phyloP scores from a whole-genome alignment of 1,140 invertebrate genomes.

The Ruditapes philippinarum region DNA sequence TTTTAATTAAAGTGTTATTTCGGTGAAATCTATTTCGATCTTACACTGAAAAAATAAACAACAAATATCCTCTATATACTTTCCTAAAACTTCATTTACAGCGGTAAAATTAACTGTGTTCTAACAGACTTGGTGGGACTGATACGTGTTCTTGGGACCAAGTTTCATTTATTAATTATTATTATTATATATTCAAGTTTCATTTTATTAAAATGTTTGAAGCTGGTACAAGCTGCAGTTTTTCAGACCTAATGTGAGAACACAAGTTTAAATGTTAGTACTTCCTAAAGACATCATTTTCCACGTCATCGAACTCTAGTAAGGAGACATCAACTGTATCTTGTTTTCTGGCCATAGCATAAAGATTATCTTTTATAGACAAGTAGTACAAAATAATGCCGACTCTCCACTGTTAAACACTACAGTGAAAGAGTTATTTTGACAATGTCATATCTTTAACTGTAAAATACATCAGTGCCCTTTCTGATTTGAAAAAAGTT shows the following conservation, averaged over 20 bases:
- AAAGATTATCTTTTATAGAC: background rate
- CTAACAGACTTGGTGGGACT: background rate
- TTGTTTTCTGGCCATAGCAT: background rate
- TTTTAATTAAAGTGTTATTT: too few relatives aligned
- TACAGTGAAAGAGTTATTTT: background rate
- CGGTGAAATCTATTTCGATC: too few relatives aligned
- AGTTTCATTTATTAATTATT: background rate
- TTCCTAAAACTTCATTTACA: too few relatives aligned
- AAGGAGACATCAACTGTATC: background rate
- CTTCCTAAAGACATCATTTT: background rate
- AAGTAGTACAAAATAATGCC: background rate
- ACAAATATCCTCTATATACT: too few relatives aligned
- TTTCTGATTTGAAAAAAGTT: background rate
- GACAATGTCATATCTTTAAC: background rate
- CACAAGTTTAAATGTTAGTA: background rate
- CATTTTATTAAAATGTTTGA: background rate
- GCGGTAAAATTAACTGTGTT: slow-evolving; percentile 1
- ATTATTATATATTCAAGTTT: too few relatives aligned
- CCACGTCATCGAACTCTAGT: background rate
- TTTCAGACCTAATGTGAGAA: background rate
- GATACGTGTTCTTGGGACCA: background rate
- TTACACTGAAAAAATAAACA: too few relatives aligned
- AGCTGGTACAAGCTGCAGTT: background rate
- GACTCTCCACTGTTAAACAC: background rate
- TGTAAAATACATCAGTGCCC: background rate